Conservation (phyloP, 2,797 vertebrate genomes). For the Pogonophryne albipinna region DNA sequence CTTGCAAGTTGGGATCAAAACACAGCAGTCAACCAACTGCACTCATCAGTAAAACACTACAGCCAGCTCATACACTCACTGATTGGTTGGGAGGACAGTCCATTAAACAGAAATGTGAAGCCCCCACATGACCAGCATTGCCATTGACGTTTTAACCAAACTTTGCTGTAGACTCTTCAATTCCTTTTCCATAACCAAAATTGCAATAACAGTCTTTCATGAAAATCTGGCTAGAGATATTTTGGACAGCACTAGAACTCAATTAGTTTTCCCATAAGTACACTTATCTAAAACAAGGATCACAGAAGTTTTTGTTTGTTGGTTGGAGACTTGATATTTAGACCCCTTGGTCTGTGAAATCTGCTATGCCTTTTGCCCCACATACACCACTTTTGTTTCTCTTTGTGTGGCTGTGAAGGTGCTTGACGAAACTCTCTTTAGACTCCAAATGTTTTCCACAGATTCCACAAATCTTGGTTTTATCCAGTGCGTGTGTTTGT, state of each 20-base stretch:
- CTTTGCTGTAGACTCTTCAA: neutral
- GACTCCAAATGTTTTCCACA: slow-evolving; percentile 39
- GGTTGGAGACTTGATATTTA: slow-evolving; percentile 12
- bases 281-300: neutral
- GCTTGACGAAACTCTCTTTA: slow-evolving; percentile 29
- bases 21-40: neutral
- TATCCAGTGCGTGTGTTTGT: slow-evolving; percentile 34
- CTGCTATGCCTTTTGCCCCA: slow-evolving; percentile 28
- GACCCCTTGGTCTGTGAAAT: slow-evolving; percentile 31
- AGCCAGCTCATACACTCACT: too few species aligned
- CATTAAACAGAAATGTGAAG: neutral
- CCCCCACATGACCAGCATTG: neutral
- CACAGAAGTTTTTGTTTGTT: neutral
- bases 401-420: slow-evolving; percentile 36
- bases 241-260: neutral
- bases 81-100: neutral
- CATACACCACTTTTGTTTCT: slow-evolving; percentile 42
- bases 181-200: neutral
- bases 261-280: neutral
- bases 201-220: neutral
- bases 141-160: neutral
- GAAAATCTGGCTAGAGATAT: neutral
- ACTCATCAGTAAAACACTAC: too few species aligned
- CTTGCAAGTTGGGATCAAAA: slow-evolving; percentile 5
- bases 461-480: slow-evolving; percentile 41